Base-by-base conservation (phyloP, 2,888 invertebrate species). In the Melieria picta region DNA sequence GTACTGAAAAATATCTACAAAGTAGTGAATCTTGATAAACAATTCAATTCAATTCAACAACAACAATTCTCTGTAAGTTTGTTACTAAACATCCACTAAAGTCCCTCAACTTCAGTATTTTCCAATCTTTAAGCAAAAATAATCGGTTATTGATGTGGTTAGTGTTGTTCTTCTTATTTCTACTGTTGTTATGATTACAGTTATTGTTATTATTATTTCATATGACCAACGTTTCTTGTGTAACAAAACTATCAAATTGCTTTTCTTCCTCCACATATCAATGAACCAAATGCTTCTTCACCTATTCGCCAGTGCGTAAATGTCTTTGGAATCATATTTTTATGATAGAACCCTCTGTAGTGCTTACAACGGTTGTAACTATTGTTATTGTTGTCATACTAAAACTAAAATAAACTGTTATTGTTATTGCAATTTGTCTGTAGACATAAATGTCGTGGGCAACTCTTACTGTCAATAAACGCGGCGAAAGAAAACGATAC, bases 351-450 rank as follows among this genome's bases (percentile, higher is more conserved):
- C 71, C 71, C 63, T 71, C 30, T 30, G 30, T 30, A 30, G 30
- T 30, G 30, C 30, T 30, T 30, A 30, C 30, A 30, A 30, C 30
- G 30, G 30, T 30, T 30, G 30, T 30, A 30, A 30, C 46, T 69
- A 61, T 52, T 65, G 45, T 70, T 70, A 30, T 70, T 65, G 58
- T 55, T 13, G 63, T 48, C 58, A 11, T 50, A 45, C 69, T 61
- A 42, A 60, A 16, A 10, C 45, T 68, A 71, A 65, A 66, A 70
- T 77, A 78, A 79, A 79, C 80, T 79, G 78, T 80, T 80, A 83
- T 81, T 80, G 78, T 81, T 81, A 81, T 82, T 80, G 82, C 82
- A 83, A 81, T 81, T 81, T 81, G 82, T 83, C 81, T 80, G 82
- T 80, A 80, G 82, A 83, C 79, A 80, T 76, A 78, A 80, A 75